These are phyloP conservation scores for Thecocarcelia acutangulata DNA, from an alignment of 2,888 invertebrate species.

Conservation along the genomic window DNA sequence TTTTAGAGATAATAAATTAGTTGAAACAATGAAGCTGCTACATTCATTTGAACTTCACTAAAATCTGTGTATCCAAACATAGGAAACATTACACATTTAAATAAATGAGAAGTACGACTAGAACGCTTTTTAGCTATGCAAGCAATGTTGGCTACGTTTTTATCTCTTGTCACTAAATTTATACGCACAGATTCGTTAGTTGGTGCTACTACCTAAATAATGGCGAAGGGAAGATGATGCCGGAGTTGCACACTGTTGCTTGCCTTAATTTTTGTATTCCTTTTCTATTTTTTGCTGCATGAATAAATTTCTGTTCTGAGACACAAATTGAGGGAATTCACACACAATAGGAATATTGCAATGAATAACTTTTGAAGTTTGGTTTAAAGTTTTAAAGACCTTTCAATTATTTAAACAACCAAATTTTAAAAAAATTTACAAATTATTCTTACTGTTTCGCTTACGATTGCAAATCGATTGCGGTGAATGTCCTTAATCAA, in stretches of 20 bases:
- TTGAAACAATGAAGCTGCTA: constrained; percentile 49
- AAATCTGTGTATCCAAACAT: constrained; percentile 6
- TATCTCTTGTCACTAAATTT: constrained; percentile 56
- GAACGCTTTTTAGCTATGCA: constrained; percentile 8
- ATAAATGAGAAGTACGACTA: not conserved
- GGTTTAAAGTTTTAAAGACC: not conserved
- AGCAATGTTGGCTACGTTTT: constrained; percentile 38
- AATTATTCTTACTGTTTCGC: too few relatives aligned
- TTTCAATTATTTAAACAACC: too few relatives aligned
- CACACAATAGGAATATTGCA: too few relatives aligned
- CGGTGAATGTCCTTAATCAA: too few relatives aligned
- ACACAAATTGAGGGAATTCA: too few relatives aligned
- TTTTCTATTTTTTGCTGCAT: too few relatives aligned
- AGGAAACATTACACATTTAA: not conserved
- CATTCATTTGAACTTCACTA: constrained; percentile 8
- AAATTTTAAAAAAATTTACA: too few relatives aligned
- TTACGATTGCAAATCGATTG: too few relatives aligned
- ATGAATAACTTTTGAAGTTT: not conserved
- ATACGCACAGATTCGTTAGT: constrained; percentile 42
- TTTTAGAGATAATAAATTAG: constrained; percentile 64
- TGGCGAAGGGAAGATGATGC: too few relatives aligned
- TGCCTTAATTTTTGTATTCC: too few relatives aligned
- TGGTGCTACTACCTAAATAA: not conserved
- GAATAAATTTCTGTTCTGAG: too few relatives aligned
- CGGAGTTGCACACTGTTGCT: too few relatives aligned